phyloP scores from a whole-genome alignment of 2,888 invertebrate genomes.

The Anagyrus pseudococci region DNA sequence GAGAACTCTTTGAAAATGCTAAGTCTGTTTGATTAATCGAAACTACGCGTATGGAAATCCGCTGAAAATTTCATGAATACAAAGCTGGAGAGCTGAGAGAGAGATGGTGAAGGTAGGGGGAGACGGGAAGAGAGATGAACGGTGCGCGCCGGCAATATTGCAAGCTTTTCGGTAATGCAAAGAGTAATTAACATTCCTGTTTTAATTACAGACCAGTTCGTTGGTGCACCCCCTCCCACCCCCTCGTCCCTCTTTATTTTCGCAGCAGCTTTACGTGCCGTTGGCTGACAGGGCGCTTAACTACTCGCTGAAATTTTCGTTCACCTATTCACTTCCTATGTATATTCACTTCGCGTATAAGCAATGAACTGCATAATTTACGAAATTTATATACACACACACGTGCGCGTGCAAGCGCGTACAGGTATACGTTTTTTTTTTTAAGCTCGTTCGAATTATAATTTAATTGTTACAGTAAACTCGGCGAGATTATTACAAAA shows the following conservation, averaged over 20 bases:
- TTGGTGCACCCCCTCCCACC: conserved; percentile 31
- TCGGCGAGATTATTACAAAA: too few species aligned
- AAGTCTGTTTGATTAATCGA: conserved; percentile 5
- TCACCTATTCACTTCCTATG: conserved; percentile 14
- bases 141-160: conserved; percentile 9
- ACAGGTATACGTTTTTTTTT: conserved; percentile 8
- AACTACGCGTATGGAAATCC: not conserved
- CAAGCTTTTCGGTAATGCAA: conserved; percentile 56
- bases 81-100: not conserved
- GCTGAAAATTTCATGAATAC: conserved; percentile 14
- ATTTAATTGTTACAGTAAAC: not conserved
- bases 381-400: too few species aligned
- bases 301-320: conserved; percentile 12
- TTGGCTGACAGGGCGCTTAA: conserved; percentile 44
- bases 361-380: conserved; percentile 26
- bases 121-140: not conserved
- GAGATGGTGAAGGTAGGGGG: conserved; percentile 1
- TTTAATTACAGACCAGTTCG: conserved; percentile 56
- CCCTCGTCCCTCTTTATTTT: conserved; percentile 50
- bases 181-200: conserved; percentile 61
- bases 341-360: too few species aligned
- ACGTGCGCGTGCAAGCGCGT: too few species aligned
- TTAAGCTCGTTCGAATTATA: not conserved
- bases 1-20: not conserved
- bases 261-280: conserved; percentile 49